Evolutionary conservation across 2,888 invertebrate species (phyloP).

Genomic region (Sinhomidia bicolor): DNA sequence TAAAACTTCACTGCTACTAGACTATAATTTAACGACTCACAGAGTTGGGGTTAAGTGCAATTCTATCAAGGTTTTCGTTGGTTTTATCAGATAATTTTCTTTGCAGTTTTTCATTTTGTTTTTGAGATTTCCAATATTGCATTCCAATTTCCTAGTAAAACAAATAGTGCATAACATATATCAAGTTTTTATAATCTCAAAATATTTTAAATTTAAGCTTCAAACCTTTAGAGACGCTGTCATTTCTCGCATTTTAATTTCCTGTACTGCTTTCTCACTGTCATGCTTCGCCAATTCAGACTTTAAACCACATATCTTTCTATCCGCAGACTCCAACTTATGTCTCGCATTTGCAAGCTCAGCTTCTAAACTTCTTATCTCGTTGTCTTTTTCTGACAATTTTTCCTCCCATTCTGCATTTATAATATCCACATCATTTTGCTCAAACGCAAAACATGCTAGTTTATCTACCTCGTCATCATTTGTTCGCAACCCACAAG

Average conservation of each 20-base stretch:
- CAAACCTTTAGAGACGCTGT: slow-evolving; percentile 47
- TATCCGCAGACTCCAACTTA: slow-evolving; percentile 28
- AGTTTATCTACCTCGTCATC: slow-evolving; percentile 71
- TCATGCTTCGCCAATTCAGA: slow-evolving; percentile 34
- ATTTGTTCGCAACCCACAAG: background rate
- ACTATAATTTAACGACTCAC: slow-evolving; percentile 43
- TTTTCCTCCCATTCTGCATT: slow-evolving; percentile 67
- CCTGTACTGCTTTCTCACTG: background rate
- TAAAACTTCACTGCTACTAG: background rate
- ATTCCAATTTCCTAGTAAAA: slow-evolving; percentile 41
- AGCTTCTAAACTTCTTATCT: slow-evolving; percentile 31
- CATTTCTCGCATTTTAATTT: slow-evolving; percentile 54
- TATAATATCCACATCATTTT: slow-evolving; percentile 62
- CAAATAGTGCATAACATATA: background rate
- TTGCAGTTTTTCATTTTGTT: slow-evolving; percentile 33
- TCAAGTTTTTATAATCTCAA: background rate
- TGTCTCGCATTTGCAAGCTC: slow-evolving; percentile 29
- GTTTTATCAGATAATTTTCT: slow-evolving; percentile 42
- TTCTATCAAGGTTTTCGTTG: slow-evolving; percentile 39
- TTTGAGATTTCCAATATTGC: background rate
- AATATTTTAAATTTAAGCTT: background rate
- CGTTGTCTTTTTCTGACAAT: slow-evolving; percentile 32
- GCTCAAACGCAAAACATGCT: slow-evolving; percentile 73
- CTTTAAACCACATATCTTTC: slow-evolving; percentile 19
- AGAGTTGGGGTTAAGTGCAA: slow-evolving; percentile 12